Evolutionary conservation across 2,113 vertebrate genomes (phyloP).

Genomic region (Colinus virginianus): DNA sequence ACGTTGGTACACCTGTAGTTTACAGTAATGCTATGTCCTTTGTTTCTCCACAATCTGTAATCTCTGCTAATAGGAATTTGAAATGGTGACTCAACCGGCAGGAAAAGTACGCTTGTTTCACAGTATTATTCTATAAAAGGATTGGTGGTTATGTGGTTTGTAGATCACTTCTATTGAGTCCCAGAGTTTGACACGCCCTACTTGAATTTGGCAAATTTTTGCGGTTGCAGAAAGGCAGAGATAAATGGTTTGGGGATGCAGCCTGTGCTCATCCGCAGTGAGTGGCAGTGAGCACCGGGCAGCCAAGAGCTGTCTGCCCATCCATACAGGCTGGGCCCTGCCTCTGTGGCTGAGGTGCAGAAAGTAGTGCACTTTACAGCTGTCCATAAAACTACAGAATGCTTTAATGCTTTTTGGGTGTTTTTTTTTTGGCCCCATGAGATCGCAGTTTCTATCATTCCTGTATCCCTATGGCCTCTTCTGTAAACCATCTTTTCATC

Average conservation of each 20-base stretch:
- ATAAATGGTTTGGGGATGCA: background rate
- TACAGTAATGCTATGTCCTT: background rate
- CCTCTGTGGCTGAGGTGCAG: background rate
- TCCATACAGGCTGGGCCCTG: background rate
- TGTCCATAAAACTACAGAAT: slow-evolving; percentile 53
- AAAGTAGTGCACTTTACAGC: slow-evolving; percentile 63
- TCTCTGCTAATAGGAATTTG: slow-evolving; percentile 3
- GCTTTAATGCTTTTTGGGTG: slow-evolving; percentile 55
- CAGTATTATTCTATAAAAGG: background rate
- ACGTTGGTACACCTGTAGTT: slow-evolving; percentile 19
- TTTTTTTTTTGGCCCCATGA: slow-evolving; percentile 47
- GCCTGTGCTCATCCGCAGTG: background rate
- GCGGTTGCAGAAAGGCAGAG: background rate
- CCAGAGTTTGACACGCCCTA: background rate
- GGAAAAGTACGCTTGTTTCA: slow-evolving; percentile 24
- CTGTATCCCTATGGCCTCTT: slow-evolving; percentile 59
- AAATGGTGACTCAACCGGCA: background rate
- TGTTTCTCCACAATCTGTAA: background rate
- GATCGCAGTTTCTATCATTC: slow-evolving; percentile 57
- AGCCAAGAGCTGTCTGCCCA: background rate
- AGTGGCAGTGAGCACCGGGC: background rate
- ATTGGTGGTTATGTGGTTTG: background rate
- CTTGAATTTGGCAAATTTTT: background rate
- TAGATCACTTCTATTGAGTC: background rate
- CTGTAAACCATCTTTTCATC: slow-evolving; percentile 65